Evolutionary conservation across 1,140 invertebrate genomes (phyloP).

Genomic region (Cotesia vestalis): DNA sequence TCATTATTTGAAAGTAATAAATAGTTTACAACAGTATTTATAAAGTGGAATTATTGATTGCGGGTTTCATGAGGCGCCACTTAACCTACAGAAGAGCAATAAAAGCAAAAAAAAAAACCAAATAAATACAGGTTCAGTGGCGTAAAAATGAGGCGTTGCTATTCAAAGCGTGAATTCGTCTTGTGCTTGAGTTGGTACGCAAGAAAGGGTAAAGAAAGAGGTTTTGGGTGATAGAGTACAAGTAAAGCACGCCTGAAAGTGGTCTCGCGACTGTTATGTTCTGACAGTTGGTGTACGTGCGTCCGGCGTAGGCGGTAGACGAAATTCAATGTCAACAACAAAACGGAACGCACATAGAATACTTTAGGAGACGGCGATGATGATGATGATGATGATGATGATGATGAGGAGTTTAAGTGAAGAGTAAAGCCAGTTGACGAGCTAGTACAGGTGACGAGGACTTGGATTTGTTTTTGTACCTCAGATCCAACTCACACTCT

Average conservation of each 20-base stretch:
- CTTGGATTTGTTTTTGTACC: too few relatives aligned
- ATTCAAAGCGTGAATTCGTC: slow-evolving; percentile 18
- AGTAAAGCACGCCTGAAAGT: slow-evolving; percentile 5
- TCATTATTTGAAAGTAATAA: too few relatives aligned
- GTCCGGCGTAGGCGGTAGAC: slow-evolving; percentile 21
- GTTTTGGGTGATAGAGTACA: slow-evolving; percentile 5
- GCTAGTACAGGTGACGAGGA: too few relatives aligned
- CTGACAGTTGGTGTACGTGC: not conserved
- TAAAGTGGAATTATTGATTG: not conserved
- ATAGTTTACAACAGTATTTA: not conserved
- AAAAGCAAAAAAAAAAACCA: not conserved
- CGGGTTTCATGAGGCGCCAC: not conserved
- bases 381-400: too few relatives aligned
- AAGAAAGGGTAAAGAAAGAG: not conserved
- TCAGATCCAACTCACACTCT: too few relatives aligned
- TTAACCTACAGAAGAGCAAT: not conserved
- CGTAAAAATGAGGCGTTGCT: slow-evolving; percentile 3
- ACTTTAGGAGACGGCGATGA: slow-evolving; percentile 6
- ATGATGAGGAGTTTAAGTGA: too few relatives aligned
- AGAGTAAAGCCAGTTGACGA: too few relatives aligned
- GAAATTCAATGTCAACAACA: slow-evolving; percentile 35
- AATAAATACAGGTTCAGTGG: not conserved
- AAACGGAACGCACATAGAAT: slow-evolving; percentile 31
- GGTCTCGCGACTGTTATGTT: not conserved
- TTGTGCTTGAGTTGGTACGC: not conserved